Evolutionary conservation across 2,113 vertebrate species (phyloP), one percentile per base, ranked within the genome.

Genomic region (Tonatia bakeri): DNA sequence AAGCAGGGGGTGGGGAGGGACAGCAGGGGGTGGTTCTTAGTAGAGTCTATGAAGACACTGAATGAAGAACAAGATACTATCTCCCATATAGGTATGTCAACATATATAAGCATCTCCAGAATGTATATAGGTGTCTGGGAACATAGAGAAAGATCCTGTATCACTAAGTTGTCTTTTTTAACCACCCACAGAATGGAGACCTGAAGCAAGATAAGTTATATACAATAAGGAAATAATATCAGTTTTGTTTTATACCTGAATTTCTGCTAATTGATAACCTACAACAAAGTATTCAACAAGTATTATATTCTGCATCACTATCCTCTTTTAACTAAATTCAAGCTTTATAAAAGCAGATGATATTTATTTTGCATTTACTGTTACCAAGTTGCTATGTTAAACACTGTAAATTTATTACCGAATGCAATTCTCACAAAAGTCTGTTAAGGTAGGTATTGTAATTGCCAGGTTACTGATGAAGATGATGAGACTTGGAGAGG

Each of bases 1-100:
- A 9, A 3, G 0, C 0, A 2, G 4, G 24, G 3, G 14, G 22
- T 2, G 13, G 28, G 43, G 73, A 1, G 15, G 31, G 24, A n/a
- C 4, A 24, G 64, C 5, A 67, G 2, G 28, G 15, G 36, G 22
- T 17, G 45, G 4, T 70, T 50, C 50, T 70, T 79, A 79, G 86
- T 2, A 92, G 5, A 67, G 36, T 89, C 31, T 67, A 56, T n/a
- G 26, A 69, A 77, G 33, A 85, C 38, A 20, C 0, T 70, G 13
- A 84, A 26, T 3, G 17, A 50, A 33, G 11, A 69, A 20, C 38
- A 59, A 83, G 31, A 65, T 16, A 75, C 2, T 4, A 52, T 36
- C 10, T 19, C 15, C 24, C 33, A 56, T 19, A 10, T 7, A 56
- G 22, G 31, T 36, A n/a, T 17, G 43, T 14, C 31, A 52, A 83